Conservation (phyloP, 2,888 invertebrate species). For the Clitarchus hookeri region DNA sequence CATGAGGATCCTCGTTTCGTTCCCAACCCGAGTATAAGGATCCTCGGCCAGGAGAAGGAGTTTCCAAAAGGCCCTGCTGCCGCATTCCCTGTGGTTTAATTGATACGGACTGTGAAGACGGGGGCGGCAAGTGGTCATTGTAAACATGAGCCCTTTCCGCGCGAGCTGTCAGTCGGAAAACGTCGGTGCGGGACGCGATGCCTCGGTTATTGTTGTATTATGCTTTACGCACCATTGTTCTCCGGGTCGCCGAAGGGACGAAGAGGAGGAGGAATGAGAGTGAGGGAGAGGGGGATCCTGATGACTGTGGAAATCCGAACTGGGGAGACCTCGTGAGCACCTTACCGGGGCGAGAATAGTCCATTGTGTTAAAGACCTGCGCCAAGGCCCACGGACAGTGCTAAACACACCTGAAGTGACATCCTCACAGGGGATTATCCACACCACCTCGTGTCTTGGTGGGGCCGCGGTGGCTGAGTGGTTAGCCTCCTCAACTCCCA, state of each 20-base stretch:
- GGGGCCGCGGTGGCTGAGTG: too few species aligned
- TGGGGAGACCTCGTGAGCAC: not conserved
- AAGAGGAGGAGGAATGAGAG: too few species aligned
- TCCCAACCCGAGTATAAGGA: too few species aligned
- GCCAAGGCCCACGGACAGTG: not conserved
- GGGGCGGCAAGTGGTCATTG: not conserved
- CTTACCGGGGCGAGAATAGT: not conserved
- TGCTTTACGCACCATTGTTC: constrained; percentile 9
- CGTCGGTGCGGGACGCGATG: not conserved
- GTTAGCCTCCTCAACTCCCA: too few species aligned
- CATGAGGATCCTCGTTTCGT: too few species aligned
- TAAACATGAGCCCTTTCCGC: not conserved
- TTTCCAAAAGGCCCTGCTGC: too few species aligned
- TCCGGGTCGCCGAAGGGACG: not conserved
- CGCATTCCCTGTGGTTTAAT: too few species aligned
- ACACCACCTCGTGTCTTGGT: too few species aligned
- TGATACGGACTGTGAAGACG: not conserved
- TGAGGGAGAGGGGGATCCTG: not conserved
- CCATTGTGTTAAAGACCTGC: not conserved
- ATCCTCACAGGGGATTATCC: too few species aligned
- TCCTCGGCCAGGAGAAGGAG: too few species aligned
- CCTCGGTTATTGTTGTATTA: not conserved
- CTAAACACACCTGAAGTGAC: not conserved
- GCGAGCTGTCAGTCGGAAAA: not conserved
- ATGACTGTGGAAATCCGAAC: not conserved